Percentiles rank a stretch among this genome's conserved stretches.
These are phyloP conservation scores for Frieseomelitta varia DNA, from an alignment of 1,140 invertebrate genomes.

Conservation along the genomic window DNA sequence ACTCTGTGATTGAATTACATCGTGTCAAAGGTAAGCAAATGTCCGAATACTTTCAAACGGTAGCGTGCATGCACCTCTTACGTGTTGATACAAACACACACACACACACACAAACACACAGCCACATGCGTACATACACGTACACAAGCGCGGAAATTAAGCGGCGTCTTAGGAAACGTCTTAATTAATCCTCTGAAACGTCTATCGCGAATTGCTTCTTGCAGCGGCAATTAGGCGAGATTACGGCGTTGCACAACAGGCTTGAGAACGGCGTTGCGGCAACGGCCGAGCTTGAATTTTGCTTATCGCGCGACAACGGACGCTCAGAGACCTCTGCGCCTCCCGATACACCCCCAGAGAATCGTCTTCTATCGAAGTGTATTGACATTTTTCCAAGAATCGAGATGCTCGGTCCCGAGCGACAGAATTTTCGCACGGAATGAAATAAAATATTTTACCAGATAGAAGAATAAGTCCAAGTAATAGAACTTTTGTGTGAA, in stretches of 20 bases:
- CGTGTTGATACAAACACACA: neutral
- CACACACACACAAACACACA: no score
- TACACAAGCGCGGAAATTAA: conserved; percentile 39
- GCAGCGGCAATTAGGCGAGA: conserved; percentile 64
- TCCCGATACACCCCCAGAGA: neutral
- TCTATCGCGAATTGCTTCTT: conserved; percentile 67
- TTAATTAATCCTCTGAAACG: conserved; percentile 68
- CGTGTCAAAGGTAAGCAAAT: neutral
- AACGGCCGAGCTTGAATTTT: conserved; percentile 57
- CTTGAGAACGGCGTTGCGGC: conserved; percentile 56
- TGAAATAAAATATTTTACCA: neutral
- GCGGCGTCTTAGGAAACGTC: conserved; percentile 59
- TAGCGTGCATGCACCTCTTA: neutral
- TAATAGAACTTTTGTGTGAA: no score
- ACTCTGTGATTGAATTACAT: neutral
- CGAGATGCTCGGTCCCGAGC: neutral
- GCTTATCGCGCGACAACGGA: conserved; percentile 55
- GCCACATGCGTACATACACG: neutral
- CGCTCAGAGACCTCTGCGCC: neutral
- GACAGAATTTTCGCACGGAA: neutral
- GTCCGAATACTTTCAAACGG: neutral
- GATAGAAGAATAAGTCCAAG: no score
- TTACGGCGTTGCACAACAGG: conserved; percentile 64
- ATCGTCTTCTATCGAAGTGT: neutral
- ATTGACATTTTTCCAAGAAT: neutral